Conservation (phyloP, 2,113 vertebrate genomes). For the Oxyruncus cristatus region DNA sequence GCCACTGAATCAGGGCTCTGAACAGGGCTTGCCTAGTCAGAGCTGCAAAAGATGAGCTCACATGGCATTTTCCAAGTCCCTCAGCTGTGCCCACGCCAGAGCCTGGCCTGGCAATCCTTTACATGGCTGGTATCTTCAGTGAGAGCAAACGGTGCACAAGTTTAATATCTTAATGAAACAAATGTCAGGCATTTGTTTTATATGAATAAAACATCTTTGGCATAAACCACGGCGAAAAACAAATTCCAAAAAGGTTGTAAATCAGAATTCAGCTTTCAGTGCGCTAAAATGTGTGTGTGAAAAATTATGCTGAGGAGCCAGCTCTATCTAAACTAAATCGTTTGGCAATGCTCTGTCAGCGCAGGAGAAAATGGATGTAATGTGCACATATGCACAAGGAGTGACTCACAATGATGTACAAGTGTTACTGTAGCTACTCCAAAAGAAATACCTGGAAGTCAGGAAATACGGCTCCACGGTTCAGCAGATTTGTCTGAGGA, state of each 20-base stretch:
- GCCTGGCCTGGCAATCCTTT: not conserved
- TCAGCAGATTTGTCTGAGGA: slow-evolving; percentile 72
- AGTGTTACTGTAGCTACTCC: slow-evolving; percentile 68
- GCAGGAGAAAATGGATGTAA: slow-evolving; percentile 39
- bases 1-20: slow-evolving; percentile 36
- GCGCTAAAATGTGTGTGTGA: slow-evolving; percentile 35
- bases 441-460: slow-evolving; percentile 78
- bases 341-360: slow-evolving; percentile 47
- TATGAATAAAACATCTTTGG: slow-evolving; percentile 62
- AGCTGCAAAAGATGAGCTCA: slow-evolving; percentile 59
- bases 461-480: slow-evolving; percentile 70
- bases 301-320: slow-evolving; percentile 38
- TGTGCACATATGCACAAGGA: slow-evolving; percentile 35
- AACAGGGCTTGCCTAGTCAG: not conserved
- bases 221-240: slow-evolving; percentile 32
- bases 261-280: slow-evolving; percentile 52
- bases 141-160: slow-evolving; percentile 5
- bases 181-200: slow-evolving; percentile 61
- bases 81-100: not conserved
- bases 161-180: slow-evolving; percentile 64
- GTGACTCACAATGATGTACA: slow-evolving; percentile 73
- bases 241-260: slow-evolving; percentile 60
- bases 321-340: slow-evolving; percentile 20
- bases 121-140: not conserved
- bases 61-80: not conserved